Base-by-base conservation (phyloP, 2,888 invertebrate genomes). In the Myopa testacea region DNA sequence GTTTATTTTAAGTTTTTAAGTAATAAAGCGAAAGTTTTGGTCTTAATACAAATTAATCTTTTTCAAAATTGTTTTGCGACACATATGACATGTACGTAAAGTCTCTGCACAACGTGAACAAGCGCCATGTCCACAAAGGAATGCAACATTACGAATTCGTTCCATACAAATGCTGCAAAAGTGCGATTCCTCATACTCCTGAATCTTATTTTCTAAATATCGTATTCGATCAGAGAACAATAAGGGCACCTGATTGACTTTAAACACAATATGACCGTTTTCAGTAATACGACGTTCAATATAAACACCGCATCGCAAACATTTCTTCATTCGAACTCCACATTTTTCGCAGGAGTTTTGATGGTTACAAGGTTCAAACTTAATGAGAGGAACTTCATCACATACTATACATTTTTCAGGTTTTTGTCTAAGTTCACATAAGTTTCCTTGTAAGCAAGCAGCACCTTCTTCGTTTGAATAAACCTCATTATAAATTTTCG, bases 111-210 rank as follows among this genome's bases (percentile, higher is more conserved):
- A 96, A 82, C 92, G 92, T 75, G 93, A 93, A 88, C 96, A 96
- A 16, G 96, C 94, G 37, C 94, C 94, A 85, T 96, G 96, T 2
- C 96, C 96, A 85, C 96, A 96, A n/a, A 96, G 90, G 87, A 96
- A 96, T 37, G 94, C 96, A 34, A 96, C 94, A 85, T 95, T 95
- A 58, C 94, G 91, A 79, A 93, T 92, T 55, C 95, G 91, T 85
- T 96, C 96, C 96, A 96, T 95, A 87, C 96, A 96, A 83, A 96
- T 96, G 76, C 94, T 93, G 86, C 96, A 96, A 86, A 93, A 93
- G 84, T 95, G 94, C 26, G 95, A 94, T 85, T 96, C 96, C 87
- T 96, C 96, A 82, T 96, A 93, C 89, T 96, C 96, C 65, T 94
- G 94, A 79, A 96, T 93, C 89, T 95, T 94, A 82, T 93, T 93